Base-by-base conservation (phyloP, 2,797 vertebrate species). In the Acanthis flammea region DNA sequence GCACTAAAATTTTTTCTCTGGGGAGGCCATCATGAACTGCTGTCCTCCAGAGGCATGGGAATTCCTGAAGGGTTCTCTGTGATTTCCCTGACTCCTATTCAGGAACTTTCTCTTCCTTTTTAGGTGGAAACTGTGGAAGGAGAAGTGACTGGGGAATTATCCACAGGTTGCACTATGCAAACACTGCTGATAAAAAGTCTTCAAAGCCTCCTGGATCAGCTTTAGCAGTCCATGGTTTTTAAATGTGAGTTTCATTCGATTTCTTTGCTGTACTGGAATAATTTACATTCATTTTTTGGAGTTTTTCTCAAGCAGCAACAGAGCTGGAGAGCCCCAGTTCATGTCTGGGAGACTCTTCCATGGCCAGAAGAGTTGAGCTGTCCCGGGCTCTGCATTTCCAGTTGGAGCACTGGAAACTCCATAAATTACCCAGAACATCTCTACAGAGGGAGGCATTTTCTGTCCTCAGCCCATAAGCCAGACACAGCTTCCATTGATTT, bases 301-400 rank as follows among this genome's bases (percentile, higher is more conserved):
- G 2, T 21, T 90, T 68, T 86, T 30, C 25, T 35, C 0, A 0
- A 57, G 15, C 4, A 72, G 6, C 0, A 1, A 1, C 19, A 51
- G 35, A 68, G 31, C 28, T 77, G 53, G 30, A 77, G 27, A 45
- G 3, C 6, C 17, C 37, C 28, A 80, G 9, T 12, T 71, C 25
- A 6, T 4, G 23, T 28, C 15, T 55, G 35, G 15, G 23, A 88
- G 7, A 6, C 3, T 14, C 30, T 77, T 71, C 39, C 8, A 7
- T 27, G 23, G 23, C 21, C 57, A 80, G 44, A 60, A 21, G 23
- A 77, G 18, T 0, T 63, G 61, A 86, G 48, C 2, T 61, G 14
- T 47, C 48, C 65, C 37, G 57, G 35, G 5, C 17, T 88, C 79
- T 91, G 75, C 22, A 39, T 58, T 94, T 88, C 57, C 47, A 72